Conservation (phyloP, 1,140 invertebrate species). For the Lamellibrachia luymesi region DNA sequence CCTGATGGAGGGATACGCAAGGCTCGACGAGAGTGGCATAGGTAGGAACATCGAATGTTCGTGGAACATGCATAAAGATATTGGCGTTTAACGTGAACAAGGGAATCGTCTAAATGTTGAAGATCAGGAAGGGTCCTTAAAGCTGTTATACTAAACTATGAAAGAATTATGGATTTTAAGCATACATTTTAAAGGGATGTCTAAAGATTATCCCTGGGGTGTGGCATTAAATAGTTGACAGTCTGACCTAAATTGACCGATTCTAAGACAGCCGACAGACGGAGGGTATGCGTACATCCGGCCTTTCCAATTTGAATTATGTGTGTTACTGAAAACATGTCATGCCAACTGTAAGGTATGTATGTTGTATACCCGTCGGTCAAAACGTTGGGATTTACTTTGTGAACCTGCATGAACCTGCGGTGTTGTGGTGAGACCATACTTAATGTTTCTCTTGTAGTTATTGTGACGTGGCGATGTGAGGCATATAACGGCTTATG, state of each 20-base stretch:
- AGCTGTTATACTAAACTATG: no score
- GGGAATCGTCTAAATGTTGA: no score
- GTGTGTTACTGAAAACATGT: not conserved
- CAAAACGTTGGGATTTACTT: not conserved
- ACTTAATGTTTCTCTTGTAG: not conserved
- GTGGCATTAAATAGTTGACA: no score
- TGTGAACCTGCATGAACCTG: not conserved
- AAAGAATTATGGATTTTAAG: no score
- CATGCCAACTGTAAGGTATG: not conserved
- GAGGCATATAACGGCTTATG: not conserved
- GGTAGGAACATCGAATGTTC: constrained; percentile 34
- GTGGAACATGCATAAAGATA: not conserved
- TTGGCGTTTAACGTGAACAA: not conserved
- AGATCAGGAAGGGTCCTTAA: no score
- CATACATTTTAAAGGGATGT: no score
- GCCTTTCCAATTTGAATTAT: not conserved
- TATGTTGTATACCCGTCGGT: not conserved
- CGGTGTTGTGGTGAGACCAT: not conserved
- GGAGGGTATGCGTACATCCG: not conserved
- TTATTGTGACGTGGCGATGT: not conserved
- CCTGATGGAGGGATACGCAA: constrained; percentile 54
- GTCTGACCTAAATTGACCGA: not conserved
- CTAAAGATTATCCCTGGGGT: no score
- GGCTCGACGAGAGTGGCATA: constrained; percentile 56
- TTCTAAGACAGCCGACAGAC: not conserved